Evolutionary conservation across 2,888 invertebrate genomes (phyloP), one percentile per base, ranked within the genome.

Genomic region (Eretmocerus hayati): DNA sequence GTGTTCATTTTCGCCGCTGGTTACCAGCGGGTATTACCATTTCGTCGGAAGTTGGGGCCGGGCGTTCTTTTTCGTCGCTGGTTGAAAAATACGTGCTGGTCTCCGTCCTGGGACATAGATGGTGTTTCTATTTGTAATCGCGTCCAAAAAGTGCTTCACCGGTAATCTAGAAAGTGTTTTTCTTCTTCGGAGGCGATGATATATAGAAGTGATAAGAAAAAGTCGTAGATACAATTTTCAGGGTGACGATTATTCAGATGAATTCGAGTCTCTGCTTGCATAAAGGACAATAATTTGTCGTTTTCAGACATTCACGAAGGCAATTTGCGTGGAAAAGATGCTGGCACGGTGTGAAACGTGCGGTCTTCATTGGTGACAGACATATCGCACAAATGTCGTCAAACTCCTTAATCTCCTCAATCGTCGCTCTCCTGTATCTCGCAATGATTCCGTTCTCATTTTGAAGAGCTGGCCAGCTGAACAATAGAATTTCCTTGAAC

Each of bases 331-430:
- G 88, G 71, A 87, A 88, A 65, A 84, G 78, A 65, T 88, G 88
- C 42, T 84, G 84, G 63, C 88, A 88, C 0, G 87, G 87, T 0
- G 87, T 87, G 9, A 87, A 80, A 32, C 87, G 75, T 0, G 87
- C 87, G 6, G 81, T 77, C 43, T 74, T 74, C 86, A 87, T 85
- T 2, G 73, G 65, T 53, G 79, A 82, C 31, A 88, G 74, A 61
- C 88, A 88, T 4, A 88, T 85, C 0, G 87, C 85, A 65, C 88
- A 88, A 0, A 87, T 84, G 59, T 88, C 87, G 59, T 87, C 86
- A 50, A 83, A 78, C 36, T 77, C 77, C 11, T 76, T 74, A 32
- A 88, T 75, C 62, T 87, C 87, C 9, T 81, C 80, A 0, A 65
- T 48, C 3, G 82, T 81, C 19, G 87, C 87, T 9, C 77, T 74